Evolutionary conservation across 2,888 invertebrate species (phyloP).

Genomic region (Chymomyza fuscimana): DNA sequence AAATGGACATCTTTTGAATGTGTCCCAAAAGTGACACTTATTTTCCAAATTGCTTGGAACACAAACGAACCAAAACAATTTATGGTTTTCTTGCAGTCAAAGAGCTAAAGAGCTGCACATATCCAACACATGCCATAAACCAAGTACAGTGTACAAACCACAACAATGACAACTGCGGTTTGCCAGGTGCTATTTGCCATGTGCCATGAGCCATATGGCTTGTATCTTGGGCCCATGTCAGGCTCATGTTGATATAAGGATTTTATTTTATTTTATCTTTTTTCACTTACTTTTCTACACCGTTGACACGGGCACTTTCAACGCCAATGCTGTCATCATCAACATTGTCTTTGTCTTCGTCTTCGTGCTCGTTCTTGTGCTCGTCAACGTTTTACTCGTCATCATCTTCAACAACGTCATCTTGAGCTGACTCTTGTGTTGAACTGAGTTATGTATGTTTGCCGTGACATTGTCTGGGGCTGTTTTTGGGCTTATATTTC

Average conservation of each 20-base stretch:
- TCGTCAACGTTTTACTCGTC: not conserved
- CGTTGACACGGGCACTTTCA: constrained; percentile 1
- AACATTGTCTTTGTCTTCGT: not conserved
- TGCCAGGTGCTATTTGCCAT: not conserved
- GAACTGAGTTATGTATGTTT: not conserved
- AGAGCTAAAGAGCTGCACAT: not conserved
- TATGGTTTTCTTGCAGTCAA: not conserved
- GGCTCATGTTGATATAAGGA: constrained; percentile 47
- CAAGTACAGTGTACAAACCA: not conserved
- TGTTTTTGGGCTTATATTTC: not conserved
- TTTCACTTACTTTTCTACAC: constrained; percentile 2
- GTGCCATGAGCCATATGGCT: not conserved
- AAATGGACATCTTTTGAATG: not conserved
- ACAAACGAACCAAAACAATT: not conserved
- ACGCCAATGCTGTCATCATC: constrained; percentile 1
- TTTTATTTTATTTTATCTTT: constrained; percentile 51
- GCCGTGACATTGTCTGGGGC: constrained; percentile 5
- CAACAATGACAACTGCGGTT: not conserved
- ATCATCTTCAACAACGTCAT: not conserved
- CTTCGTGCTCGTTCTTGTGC: not conserved
- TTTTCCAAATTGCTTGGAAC: not conserved
- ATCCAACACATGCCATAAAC: not conserved
- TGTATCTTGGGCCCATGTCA: constrained; percentile 22
- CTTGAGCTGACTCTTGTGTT: not conserved
- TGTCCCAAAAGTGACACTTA: not conserved